These are phyloP conservation scores for Arizona elegans DNA, from an alignment of 2,113 vertebrate species.

Conservation along the genomic window DNA sequence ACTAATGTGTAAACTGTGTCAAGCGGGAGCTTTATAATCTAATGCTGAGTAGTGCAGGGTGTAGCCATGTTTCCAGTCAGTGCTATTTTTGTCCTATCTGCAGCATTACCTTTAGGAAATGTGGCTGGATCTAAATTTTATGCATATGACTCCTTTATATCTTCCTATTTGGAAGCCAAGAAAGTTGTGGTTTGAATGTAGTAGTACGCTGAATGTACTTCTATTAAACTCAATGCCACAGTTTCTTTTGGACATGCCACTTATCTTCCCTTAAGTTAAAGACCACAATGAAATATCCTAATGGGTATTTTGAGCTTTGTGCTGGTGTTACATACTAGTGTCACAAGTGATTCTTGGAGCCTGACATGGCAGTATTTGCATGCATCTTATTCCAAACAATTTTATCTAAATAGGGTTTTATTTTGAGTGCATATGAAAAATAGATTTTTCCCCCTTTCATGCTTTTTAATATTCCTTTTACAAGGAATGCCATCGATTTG, in stretches of 20 bases:
- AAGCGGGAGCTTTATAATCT: neutral
- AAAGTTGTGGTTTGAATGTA: neutral
- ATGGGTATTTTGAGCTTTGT: neutral
- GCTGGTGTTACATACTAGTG: neutral
- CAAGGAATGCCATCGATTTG: neutral
- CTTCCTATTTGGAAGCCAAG: neutral
- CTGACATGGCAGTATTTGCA: neutral
- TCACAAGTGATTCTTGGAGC: neutral
- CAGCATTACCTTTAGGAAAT: conserved; percentile 55
- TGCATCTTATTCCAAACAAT: neutral
- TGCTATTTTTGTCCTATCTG: conserved; percentile 62
- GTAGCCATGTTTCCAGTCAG: conserved; percentile 52
- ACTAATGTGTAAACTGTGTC: fast-evolving
- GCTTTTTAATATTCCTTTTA: neutral
- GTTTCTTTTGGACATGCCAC: neutral
- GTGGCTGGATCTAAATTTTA: conserved; percentile 28
- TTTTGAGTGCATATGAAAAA: neutral
- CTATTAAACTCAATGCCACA: neutral
- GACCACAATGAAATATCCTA: neutral
- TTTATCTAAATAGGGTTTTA: neutral
- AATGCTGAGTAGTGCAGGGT: conserved; percentile 45
- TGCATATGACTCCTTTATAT: conserved; percentile 35
- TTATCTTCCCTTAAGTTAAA: neutral
- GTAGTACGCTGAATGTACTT: neutral
- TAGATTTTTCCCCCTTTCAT: neutral